Evolutionary conservation across 2,888 invertebrate species (phyloP).

Genomic region (Pelosia muscerda): DNA sequence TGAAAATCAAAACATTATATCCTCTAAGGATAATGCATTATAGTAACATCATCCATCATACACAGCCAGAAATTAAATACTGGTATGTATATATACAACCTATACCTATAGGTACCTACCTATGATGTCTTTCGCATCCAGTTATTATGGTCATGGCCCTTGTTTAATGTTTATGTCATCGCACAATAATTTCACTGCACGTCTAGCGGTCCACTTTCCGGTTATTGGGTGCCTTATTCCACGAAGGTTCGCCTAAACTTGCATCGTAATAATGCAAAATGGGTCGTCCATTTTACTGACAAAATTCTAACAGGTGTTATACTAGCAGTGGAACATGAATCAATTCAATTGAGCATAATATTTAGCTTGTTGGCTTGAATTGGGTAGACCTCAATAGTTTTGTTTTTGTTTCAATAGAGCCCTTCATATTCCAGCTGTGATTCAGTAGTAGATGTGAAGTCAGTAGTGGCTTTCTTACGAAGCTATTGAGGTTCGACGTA

Average conservation of each 20-base stretch:
- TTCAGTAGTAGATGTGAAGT: too few relatives aligned
- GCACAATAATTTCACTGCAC: conserved; percentile 2
- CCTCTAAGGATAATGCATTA: too few relatives aligned
- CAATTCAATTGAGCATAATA: too few relatives aligned
- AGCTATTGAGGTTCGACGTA: neutral
- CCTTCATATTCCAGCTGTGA: too few relatives aligned
- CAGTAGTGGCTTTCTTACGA: neutral
- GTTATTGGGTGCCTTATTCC: conserved; percentile 1
- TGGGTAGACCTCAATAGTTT: neutral
- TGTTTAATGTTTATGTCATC: conserved; percentile 11
- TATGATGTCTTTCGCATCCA: too few relatives aligned
- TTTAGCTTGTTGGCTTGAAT: too few relatives aligned
- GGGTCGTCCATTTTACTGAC: too few relatives aligned
- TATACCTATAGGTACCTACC: too few relatives aligned
- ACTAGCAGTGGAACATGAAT: too few relatives aligned
- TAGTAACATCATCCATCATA: neutral
- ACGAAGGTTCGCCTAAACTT: neutral
- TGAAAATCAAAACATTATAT: neutral
- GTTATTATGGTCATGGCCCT: neutral
- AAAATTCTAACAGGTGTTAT: too few relatives aligned
- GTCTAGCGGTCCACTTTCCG: conserved; percentile 5
- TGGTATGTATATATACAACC: neutral
- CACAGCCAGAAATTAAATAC: neutral
- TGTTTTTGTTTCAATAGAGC: too few relatives aligned
- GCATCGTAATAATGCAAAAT: too few relatives aligned